These are phyloP conservation scores for Dromius quadrimaculatus DNA, from an alignment of 2,888 invertebrate genomes.

Conservation along the genomic window DNA sequence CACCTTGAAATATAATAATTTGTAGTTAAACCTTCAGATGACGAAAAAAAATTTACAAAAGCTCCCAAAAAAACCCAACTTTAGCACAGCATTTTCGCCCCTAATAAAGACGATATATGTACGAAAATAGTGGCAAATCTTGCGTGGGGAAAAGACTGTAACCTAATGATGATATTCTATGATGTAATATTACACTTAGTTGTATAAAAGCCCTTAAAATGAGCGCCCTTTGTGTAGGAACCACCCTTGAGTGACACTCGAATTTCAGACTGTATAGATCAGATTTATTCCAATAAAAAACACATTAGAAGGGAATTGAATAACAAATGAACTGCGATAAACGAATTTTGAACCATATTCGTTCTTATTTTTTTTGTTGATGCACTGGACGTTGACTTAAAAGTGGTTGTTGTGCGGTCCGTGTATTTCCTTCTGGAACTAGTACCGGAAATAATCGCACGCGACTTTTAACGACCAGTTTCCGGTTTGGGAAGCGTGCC, in stretches of 20 bases:
- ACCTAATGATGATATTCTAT: constrained; percentile 61
- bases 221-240: constrained; percentile 62
- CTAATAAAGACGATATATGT: background rate
- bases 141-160: constrained; percentile 55
- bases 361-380: too few relatives aligned
- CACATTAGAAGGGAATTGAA: constrained; percentile 60
- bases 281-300: constrained; percentile 63
- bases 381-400: too few relatives aligned
- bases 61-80: background rate
- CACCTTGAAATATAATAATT: constrained; percentile 24
- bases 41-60: constrained; percentile 12
- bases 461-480: background rate
- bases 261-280: constrained; percentile 62
- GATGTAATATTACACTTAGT: constrained; percentile 63
- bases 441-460: background rate
- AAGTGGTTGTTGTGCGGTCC: too few relatives aligned
- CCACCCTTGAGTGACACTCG: constrained; percentile 61
- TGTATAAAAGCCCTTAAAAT: constrained; percentile 65
- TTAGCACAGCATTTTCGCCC: constrained; percentile 1
- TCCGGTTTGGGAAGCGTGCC: constrained; percentile 52
- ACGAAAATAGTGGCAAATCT: constrained; percentile 10
- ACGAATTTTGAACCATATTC: too few relatives aligned
- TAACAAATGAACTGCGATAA: constrained; percentile 58
- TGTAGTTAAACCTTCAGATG: too few relatives aligned
- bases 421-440: too few relatives aligned